Percentiles rank a stretch among this genome's conserved stretches.
phyloP scores from a whole-genome alignment of 23 tunicate genomes.

The Styela clava region DNA sequence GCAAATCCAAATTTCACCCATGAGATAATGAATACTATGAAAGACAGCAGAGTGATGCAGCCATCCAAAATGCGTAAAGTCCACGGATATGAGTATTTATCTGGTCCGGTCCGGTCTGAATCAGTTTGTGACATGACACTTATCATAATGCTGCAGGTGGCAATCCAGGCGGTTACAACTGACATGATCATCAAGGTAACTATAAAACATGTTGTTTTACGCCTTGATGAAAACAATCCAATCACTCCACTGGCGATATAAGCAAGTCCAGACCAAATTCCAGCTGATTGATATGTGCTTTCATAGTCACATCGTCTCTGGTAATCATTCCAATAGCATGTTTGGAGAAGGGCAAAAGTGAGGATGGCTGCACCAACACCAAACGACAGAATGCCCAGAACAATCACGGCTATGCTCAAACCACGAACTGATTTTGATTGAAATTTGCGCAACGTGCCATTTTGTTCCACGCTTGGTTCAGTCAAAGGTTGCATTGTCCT shows the following conservation, averaged over 20 bases:
- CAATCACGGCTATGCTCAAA: background rate
- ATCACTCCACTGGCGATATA: conserved; percentile 14
- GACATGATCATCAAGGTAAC: conserved; percentile 18
- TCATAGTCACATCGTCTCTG: background rate
- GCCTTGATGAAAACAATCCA: conserved; percentile 1
- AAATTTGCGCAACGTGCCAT: background rate
- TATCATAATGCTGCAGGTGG: background rate
- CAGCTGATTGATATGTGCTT: background rate
- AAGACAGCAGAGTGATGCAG: background rate
- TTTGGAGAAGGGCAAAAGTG: background rate
- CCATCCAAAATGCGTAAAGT: conserved; percentile 7
- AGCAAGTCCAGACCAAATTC: conserved; percentile 8
- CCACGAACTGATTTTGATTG: background rate
- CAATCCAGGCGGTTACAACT: conserved; percentile 5
- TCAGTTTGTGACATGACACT: conserved; percentile 4
- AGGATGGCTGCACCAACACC: background rate
- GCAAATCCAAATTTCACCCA: conserved; percentile 17
- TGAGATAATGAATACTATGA: background rate
- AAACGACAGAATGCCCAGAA: background rate
- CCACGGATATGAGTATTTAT: background rate
- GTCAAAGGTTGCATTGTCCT: too few species aligned
- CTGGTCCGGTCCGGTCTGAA: background rate
- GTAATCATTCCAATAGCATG: background rate
- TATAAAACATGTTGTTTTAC: conserved; percentile 6
- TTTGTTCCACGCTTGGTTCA: too few species aligned